Percentiles rank a stretch among this genome's conserved stretches.
Evolutionary conservation across 2,113 vertebrate genomes (phyloP).

Genomic region (Oryctolagus cuniculus): mOryCun1.1 NC_091438.1:143746501-143747000

Average conservation of each 20-base stretch:
- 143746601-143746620: neutral
- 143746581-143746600: slow-evolving; percentile 7
- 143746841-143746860: neutral
- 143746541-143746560: neutral
- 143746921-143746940: neutral
- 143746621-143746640: neutral
- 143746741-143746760: neutral
- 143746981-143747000: neutral
- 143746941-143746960: neutral
- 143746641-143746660: neutral
- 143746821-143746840: neutral
- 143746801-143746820: neutral
- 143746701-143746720: neutral
- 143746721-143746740: neutral
- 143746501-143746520: neutral
- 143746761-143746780: slow-evolving; percentile 30
- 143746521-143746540: neutral
- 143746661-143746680: neutral
- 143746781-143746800: neutral
- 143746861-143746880: slow-evolving; percentile 56
- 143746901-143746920: neutral
- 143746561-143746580: slow-evolving; percentile 2
- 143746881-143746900: slow-evolving; percentile 6
- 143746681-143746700: neutral
- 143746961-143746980: neutral